Evolutionary conservation across 2,797 vertebrate species (phyloP).

Genomic region (Phalloptychus januarius): DNA sequence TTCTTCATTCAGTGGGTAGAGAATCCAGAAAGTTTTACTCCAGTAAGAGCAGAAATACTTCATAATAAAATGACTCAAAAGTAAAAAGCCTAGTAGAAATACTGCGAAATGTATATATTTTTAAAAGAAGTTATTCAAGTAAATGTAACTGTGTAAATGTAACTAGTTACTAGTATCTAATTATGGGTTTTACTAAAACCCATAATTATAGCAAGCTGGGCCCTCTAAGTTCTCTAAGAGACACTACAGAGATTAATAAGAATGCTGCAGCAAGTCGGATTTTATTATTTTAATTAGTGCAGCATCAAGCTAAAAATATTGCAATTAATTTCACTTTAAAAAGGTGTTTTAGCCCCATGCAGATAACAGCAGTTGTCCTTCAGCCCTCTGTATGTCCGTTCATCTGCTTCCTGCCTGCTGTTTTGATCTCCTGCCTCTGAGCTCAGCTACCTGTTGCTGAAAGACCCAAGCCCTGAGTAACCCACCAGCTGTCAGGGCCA

Average conservation of each 20-base stretch:
- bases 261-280: not conserved
- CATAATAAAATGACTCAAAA: too few relatives aligned
- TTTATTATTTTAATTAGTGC: not conserved
- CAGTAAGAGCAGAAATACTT: too few relatives aligned
- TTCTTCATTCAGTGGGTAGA: too few relatives aligned
- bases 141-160: too few relatives aligned
- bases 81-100: too few relatives aligned
- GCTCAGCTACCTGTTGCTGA: slow-evolving; percentile 12
- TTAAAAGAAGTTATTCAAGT: too few relatives aligned
- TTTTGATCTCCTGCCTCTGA: not conserved
- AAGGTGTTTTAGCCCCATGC: not conserved
- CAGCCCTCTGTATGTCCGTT: not conserved
- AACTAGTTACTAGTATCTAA: too few relatives aligned
- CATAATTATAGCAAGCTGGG: not conserved
- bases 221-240: not conserved
- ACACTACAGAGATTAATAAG: not conserved
- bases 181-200: too few relatives aligned
- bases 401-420: not conserved
- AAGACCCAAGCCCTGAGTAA: not conserved
- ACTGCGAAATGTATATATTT: too few relatives aligned
- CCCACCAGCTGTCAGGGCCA: slow-evolving; percentile 17
- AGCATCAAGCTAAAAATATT: not conserved
- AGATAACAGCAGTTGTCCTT: not conserved
- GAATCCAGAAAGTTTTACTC: too few relatives aligned
- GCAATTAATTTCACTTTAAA: not conserved